Conservation (phyloP, 2,797 vertebrate species). For the Rousettus madagascariensis region DNA sequence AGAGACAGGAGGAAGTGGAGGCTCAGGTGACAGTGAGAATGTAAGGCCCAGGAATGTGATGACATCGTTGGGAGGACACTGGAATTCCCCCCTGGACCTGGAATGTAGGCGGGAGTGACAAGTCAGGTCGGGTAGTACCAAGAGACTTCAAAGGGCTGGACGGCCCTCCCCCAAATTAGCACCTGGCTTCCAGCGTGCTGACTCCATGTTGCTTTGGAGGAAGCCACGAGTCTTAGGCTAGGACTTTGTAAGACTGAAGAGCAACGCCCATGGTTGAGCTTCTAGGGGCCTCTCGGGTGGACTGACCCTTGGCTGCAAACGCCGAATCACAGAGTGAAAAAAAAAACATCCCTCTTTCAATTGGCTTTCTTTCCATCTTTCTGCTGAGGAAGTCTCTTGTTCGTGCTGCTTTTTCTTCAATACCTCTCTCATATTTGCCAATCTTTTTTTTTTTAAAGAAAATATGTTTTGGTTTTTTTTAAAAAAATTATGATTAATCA, state of each 20-base stretch:
- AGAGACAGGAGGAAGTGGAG: not conserved
- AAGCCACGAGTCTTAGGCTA: not conserved
- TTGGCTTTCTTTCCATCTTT: not conserved
- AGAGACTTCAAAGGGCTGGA: not conserved
- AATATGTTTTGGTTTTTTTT: not conserved
- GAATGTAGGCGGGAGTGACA: not conserved
- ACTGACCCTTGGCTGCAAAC: not conserved
- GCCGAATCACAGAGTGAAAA: not conserved
- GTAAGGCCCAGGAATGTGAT: not conserved
- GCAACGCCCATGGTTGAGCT: not conserved
- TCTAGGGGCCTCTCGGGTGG: not conserved
- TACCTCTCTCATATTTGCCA: not conserved
- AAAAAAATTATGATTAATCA: not conserved
- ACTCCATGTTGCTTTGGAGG: not conserved
- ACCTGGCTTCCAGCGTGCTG: not conserved
- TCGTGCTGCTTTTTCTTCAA: not conserved
- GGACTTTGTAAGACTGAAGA: not conserved
- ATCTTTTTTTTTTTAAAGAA: not conserved
- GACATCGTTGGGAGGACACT: not conserved
- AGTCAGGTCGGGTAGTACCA: not conserved
- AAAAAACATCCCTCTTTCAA: not conserved
- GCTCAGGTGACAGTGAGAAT: not conserved
- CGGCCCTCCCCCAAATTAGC: rapidly evolving
- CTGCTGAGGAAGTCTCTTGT: not conserved
- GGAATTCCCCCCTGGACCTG: slow-evolving; percentile 35